Base-by-base conservation (phyloP, 2,888 invertebrate genomes). In the Epistrophella euchroma region DNA sequence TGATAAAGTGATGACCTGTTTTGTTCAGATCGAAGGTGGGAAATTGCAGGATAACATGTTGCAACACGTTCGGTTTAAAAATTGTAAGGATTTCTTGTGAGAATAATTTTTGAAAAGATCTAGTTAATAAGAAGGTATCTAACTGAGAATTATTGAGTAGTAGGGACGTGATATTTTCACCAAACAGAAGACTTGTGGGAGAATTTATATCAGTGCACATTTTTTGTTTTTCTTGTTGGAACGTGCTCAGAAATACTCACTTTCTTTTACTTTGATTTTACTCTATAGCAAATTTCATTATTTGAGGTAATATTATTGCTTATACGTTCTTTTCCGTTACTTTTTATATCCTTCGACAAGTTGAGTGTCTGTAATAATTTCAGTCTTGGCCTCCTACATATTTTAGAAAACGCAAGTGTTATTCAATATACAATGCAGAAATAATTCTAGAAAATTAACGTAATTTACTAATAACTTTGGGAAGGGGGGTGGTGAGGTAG, bases 41-140 rank as follows among this genome's bases (percentile, higher is more conserved):
- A 76, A 72, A 68, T 70, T 83, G 64, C 62, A 43, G 56, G 22
- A 52, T 37, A 75, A 81, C 85, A 64, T 73, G 85, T 77, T 77
- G 47, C 70, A 68, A 86, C 85, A 81, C 73, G 85, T 81, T 62
- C 56, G n/a, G 19, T 66, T 40, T 19, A 40, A 35, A 58, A 43
- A 52, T 32, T 68, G 17, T 43, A 35, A 40, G 28, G 40, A 19
- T 45, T 71, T 19, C n/a, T 15, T 66, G 32, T 28, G 45, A 17
- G 45, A 45, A 60, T 13, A 37, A 45, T n/a, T 37, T 17, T 15
- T 6, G 17, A 55, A 50, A 62, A 22, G 52, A 73, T 40, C 32
- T 43, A 1, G 50, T 17, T 71, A 28, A 22, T 32, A 25, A 17
- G 6, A 43, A 22, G 50, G 37, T 43, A 25, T 11, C 6, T 40